Conservation (phyloP, 2,113 vertebrate genomes). For the human (Homo sapiens) region DNA sequence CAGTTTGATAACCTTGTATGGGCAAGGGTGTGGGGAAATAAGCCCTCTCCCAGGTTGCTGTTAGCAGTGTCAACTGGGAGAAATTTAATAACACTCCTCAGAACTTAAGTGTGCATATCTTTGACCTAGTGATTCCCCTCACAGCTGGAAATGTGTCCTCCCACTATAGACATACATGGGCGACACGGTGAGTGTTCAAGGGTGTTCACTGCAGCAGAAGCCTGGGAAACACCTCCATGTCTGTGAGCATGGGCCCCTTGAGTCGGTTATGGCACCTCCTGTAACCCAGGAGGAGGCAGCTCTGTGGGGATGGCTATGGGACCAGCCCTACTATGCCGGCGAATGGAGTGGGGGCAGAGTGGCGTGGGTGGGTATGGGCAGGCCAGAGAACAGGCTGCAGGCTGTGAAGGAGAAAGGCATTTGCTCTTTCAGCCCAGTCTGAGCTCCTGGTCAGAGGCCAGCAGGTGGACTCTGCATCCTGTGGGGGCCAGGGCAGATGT, state of each 20-base stretch:
- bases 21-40: neutral
- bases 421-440: neutral
- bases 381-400: neutral
- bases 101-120: neutral
- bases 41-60: neutral
- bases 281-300: neutral
- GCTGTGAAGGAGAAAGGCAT: neutral
- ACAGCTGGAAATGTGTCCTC: neutral
- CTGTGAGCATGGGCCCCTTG: fast-evolving
- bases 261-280: neutral
- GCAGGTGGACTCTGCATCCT: neutral
- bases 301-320: fast-evolving
- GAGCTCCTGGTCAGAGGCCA: neutral
- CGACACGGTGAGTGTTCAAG: neutral
- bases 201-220: neutral
- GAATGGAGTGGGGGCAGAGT: neutral
- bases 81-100: neutral
- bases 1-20: neutral
- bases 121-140: neutral
- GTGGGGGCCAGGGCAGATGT: neutral
- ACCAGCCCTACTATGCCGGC: too few relatives aligned
- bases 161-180: neutral
- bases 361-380: fast-evolving
- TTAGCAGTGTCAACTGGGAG: neutral
- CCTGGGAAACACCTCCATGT: neutral